Conservation (phyloP, 2,888 invertebrate genomes). For the Biston stratarius region DNA sequence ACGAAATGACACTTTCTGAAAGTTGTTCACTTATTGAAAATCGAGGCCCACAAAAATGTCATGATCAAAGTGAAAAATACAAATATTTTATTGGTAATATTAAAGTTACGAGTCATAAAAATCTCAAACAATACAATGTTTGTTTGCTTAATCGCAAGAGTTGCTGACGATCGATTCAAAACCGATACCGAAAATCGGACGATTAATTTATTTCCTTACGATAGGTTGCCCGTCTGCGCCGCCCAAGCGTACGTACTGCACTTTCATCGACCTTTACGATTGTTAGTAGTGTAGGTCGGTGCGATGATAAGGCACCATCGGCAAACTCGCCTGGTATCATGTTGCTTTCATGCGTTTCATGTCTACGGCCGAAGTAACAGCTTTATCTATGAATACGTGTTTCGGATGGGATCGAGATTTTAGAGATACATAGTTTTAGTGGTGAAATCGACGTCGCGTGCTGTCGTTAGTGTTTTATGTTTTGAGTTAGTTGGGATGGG, state of each 20-base stretch:
- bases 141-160: background rate
- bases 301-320: constrained; percentile 75
- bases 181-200: background rate
- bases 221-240: constrained; percentile 34
- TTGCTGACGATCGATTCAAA: background rate
- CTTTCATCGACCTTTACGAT: constrained; percentile 74
- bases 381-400: constrained; percentile 55
- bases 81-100: too few relatives aligned
- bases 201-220: background rate
- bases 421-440: constrained; percentile 15
- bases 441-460: background rate
- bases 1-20: too few relatives aligned
- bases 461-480: background rate
- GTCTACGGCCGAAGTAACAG: constrained; percentile 50
- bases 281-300: constrained; percentile 67
- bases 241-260: constrained; percentile 52
- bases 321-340: constrained; percentile 49
- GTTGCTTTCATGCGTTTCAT: constrained; percentile 32
- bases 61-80: too few relatives aligned
- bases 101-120: too few relatives aligned
- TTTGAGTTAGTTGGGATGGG: constrained; percentile 1
- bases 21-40: too few relatives aligned
- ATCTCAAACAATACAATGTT: too few relatives aligned
- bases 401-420: constrained; percentile 25
- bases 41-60: too few relatives aligned